phyloP scores from a whole-genome alignment of 2,888 invertebrate species.

The Hylaea fasciaria region DNA sequence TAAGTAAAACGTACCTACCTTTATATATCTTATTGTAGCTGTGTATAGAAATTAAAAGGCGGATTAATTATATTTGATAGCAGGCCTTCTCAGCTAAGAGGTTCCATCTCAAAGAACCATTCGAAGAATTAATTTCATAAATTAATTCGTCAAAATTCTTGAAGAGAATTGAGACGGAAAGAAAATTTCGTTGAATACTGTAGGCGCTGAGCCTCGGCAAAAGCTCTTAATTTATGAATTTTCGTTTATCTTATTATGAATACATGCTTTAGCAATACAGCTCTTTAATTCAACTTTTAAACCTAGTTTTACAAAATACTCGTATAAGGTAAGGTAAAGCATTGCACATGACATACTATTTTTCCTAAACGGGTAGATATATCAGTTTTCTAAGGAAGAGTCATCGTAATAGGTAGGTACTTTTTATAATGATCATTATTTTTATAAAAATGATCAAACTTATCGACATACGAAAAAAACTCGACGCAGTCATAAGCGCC shows the following conservation, averaged over 20 bases:
- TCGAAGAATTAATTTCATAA: constrained; percentile 63
- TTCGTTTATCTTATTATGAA: constrained; percentile 8
- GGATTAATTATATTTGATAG: constrained; percentile 69
- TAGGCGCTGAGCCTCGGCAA: constrained; percentile 42
- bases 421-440: too few species aligned
- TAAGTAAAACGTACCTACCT: constrained; percentile 13
- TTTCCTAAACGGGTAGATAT: too few species aligned
- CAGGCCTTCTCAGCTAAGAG: constrained; percentile 58
- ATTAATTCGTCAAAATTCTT: constrained; percentile 63
- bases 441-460: too few species aligned
- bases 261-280: background rate
- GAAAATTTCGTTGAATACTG: constrained; percentile 50
- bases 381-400: too few species aligned
- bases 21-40: constrained; percentile 24
- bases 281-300: background rate
- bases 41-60: constrained; percentile 56
- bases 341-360: too few species aligned
- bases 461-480: too few species aligned
- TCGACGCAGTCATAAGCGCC: too few species aligned
- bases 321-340: too few species aligned
- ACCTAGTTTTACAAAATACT: background rate
- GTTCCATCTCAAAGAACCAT: constrained; percentile 51
- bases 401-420: too few species aligned
- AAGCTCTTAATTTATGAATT: constrained; percentile 41
- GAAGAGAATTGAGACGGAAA: constrained; percentile 58